Conservation (phyloP, 2,888 invertebrate genomes). For the Pollenia amentaria region DNA sequence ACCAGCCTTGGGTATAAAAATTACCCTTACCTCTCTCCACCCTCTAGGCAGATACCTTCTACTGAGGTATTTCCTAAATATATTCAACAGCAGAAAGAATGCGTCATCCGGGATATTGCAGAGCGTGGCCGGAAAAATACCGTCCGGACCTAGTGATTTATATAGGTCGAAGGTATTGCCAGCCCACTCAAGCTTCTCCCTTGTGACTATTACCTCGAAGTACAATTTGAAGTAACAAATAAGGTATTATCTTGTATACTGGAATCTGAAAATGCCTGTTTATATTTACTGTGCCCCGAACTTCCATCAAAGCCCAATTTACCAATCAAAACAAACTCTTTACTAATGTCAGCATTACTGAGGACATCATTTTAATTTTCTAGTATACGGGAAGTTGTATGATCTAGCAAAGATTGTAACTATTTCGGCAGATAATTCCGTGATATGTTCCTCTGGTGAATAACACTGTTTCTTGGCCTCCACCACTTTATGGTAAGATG, state of each 20-base stretch:
- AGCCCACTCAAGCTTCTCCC: too few relatives aligned
- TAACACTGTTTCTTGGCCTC: constrained; percentile 42
- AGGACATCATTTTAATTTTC: background rate
- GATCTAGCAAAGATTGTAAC: background rate
- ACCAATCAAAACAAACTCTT: constrained; percentile 19
- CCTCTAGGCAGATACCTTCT: too few relatives aligned
- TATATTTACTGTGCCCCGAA: constrained; percentile 10
- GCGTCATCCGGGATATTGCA: too few relatives aligned
- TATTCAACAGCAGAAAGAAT: too few relatives aligned
- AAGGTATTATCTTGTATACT: background rate
- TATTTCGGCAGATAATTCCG: constrained; percentile 33
- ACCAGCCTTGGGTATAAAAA: too few relatives aligned
- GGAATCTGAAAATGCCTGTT: background rate
- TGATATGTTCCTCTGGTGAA: constrained; percentile 39
- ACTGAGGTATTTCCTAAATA: too few relatives aligned
- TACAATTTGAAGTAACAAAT: background rate
- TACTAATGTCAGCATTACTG: constrained; percentile 21
- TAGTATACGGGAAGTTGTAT: constrained; percentile 1
- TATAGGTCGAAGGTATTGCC: too few relatives aligned
- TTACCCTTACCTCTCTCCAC: too few relatives aligned
- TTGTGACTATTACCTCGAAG: too few relatives aligned
- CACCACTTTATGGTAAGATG: constrained; percentile 17
- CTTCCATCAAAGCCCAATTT: constrained; percentile 16
- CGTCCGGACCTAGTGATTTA: too few relatives aligned
- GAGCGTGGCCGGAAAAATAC: too few relatives aligned